Evolutionary conservation across 2,888 invertebrate species (phyloP).

Genomic region (Amiota minor): DNA sequence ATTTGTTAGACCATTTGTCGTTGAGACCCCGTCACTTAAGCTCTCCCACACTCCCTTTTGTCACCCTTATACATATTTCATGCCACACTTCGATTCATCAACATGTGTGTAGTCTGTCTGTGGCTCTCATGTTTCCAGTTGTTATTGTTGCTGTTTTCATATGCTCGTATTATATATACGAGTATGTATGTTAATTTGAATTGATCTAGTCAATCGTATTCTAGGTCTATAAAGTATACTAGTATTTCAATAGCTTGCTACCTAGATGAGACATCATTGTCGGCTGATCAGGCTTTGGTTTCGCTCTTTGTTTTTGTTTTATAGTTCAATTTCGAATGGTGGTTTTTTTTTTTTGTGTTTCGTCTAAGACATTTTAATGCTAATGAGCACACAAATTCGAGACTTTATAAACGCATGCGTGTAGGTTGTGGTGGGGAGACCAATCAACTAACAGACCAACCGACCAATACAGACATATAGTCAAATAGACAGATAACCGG

Average conservation of each 20-base stretch:
- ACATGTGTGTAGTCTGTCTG: no score
- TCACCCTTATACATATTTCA: not conserved
- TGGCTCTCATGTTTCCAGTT: constrained; percentile 3
- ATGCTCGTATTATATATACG: no score
- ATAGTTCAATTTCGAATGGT: constrained; percentile 64
- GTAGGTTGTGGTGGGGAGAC: constrained; percentile 45
- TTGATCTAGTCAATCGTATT: constrained; percentile 1
- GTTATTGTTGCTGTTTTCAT: no score
- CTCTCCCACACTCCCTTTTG: not conserved
- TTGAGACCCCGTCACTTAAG: not conserved
- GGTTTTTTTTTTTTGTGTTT: constrained; percentile 47
- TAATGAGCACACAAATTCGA: constrained; percentile 63
- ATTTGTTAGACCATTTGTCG: constrained; percentile 59
- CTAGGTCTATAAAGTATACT: constrained; percentile 9
- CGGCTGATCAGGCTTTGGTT: not conserved
- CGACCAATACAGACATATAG: constrained; percentile 34
- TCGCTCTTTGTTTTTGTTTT: not conserved
- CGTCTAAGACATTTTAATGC: constrained; percentile 67
- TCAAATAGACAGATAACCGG: constrained; percentile 35
- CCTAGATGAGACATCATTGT: not conserved
- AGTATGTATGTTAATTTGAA: constrained; percentile 18
- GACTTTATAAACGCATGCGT: constrained; percentile 45
- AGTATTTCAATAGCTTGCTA: not conserved
- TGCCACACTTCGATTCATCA: not conserved
- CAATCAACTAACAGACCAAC: constrained; percentile 37